A percentile compares a stretch with the other conserved stretches of the same genome.
These are phyloP conservation scores for Anoura caudifer DNA, from an alignment of 2,113 vertebrate genomes.

Conservation along the genomic window DNA sequence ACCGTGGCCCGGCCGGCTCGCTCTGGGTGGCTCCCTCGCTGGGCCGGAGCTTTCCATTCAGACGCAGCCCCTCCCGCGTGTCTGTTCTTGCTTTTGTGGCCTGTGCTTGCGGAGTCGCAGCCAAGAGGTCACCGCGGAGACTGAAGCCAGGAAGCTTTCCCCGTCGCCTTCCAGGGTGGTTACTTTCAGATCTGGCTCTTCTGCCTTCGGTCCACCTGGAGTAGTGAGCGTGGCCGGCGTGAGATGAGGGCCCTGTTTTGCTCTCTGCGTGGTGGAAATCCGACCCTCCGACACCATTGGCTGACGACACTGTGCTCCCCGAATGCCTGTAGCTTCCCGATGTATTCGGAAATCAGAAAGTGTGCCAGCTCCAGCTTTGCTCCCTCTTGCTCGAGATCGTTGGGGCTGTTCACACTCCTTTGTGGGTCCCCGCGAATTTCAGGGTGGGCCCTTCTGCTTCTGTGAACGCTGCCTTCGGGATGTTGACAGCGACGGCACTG, in stretches of 20 bases:
- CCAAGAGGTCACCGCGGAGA: background rate
- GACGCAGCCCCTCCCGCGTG: background rate
- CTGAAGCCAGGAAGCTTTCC: too few relatives aligned
- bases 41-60: background rate
- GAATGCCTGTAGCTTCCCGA: too few relatives aligned
- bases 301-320: background rate
- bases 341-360: background rate
- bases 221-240: background rate
- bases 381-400: background rate
- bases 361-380: background rate
- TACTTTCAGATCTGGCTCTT: background rate
- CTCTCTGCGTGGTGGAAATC: fast-evolving
- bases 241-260: background rate
- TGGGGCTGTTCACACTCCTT: background rate
- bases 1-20: too few relatives aligned
- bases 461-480: too few relatives aligned
- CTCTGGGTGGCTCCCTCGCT: background rate
- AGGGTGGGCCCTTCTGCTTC: background rate
- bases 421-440: background rate
- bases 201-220: background rate
- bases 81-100: background rate
- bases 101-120: fast-evolving
- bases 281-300: background rate
- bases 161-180: background rate
- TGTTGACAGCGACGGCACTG: background rate